Evolutionary conservation across 2,797 vertebrate genomes (phyloP), one percentile per base, ranked within the genome.

Genomic region (Peromyscus nudipes): DNA sequence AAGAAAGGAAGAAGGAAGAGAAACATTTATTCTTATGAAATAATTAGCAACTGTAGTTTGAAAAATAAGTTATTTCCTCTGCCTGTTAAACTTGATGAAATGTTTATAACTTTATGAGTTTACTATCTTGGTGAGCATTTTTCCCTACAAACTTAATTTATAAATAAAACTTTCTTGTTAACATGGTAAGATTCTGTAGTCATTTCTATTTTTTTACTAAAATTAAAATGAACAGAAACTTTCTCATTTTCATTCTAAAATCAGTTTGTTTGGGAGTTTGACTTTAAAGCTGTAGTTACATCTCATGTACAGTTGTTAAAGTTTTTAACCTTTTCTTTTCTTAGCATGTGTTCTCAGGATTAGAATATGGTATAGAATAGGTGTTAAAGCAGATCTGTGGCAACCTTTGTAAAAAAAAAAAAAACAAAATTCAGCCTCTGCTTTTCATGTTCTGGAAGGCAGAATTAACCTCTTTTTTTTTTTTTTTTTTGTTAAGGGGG

Each of bases 51-150:
- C 52, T 91, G 55, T 17, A 92, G 77, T 94, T 96, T 96, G 85
- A 91, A 96, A 92, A 65, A 96, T 94, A 97, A 97, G 91, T 87
- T 92, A 84, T 97, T 96, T 96, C 65, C 89, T 83, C 40, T 96
- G 43, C 25, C 27, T 96, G 95, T 94, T 95, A 92, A 96, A 83
- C 67, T 79, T 79, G 73, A 87, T 95, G 75, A 97, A 91, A 94
- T 82, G 34, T 95, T 94, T 92, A 89, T 37, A 95, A 73, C 3
- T 64, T 84, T 92, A 11, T 75, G 89, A 60, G 11, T 25, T 81
- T 23, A 60, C 55, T 81, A 8, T 60, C 55, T 95, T 94, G 29
- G 92, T 95, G 55, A 94, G 21, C 43, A 82, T 79, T 89, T 92
- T 90, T 19, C 31, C 40, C 67, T 71, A 86, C 49, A 79, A 62